Evolutionary conservation across 2,888 invertebrate genomes (phyloP), one percentile per base, ranked within the genome.

Genomic region (Apotomis capreana): DNA sequence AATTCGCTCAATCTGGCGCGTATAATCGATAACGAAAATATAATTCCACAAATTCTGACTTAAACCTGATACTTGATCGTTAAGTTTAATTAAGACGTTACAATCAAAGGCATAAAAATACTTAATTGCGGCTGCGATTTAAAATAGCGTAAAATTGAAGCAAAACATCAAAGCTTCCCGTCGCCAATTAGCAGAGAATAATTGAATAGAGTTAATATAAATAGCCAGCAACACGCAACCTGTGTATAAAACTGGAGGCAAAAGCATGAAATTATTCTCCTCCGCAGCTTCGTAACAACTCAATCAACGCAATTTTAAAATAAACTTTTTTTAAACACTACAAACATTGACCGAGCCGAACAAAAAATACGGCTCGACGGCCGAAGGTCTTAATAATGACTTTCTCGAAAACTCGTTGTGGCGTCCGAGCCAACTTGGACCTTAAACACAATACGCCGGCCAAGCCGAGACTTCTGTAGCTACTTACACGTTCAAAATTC

Each of bases 301-400:
- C 90, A 91, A 91, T 91, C 91, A 91, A 88, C 87, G 88, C 87
- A 87, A 85, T 88, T 89, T 89, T 87, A 87, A 89, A 88, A 89
- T 88, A 87, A 89, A 86, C 85, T 79, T 85, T 89, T 88, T 89
- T 88, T 82, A 83, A 84, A 81, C 81, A 80, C 78, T 79, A 84
- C 83, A 83, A 83, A 84, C 82, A 82, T 79, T 83, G 83, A 81
- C 82, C 82, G 83, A 81, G 78, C 68, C 77, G 75, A 77, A 83
- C 81, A 84, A 86, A 90, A 90, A 89, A 89, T 88, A 87, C 80
- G 80, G 79, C 78, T 79, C 78, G 80, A 74, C 72, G 58, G 61
- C 61, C 83, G 84, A 86, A 87, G 87, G 86, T 84, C 87, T 86
- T 83, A 84, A 88, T 72, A 89, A 90, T 89, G 88, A 86, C 88